Percentiles rank a stretch among this genome's conserved stretches.
Evolutionary conservation across 2,888 invertebrate genomes (phyloP).

Genomic region (Epirrita christyi): DNA sequence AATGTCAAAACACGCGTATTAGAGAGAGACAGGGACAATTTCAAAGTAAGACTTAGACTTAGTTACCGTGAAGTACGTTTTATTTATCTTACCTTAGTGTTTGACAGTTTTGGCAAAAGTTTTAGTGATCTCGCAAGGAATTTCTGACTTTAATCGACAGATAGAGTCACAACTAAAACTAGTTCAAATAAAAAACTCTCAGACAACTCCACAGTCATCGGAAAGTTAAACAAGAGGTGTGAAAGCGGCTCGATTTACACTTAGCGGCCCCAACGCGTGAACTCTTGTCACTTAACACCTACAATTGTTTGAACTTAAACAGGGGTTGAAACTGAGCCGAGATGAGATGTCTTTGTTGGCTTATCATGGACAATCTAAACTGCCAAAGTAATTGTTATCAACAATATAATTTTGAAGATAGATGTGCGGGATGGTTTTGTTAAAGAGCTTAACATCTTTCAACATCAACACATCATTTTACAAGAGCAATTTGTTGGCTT

Average conservation of each 20-base stretch:
- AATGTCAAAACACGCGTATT: no score
- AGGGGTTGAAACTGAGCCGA: not conserved
- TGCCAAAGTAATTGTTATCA: no score
- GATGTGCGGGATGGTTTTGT: not conserved
- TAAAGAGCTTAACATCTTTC: no score
- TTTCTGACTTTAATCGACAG: not conserved
- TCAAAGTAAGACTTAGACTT: no score
- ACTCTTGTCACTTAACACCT: constrained; percentile 22
- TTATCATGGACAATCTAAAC: not conserved
- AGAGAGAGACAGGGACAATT: no score
- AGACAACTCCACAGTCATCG: constrained; percentile 11
- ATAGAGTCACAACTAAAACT: not conserved
- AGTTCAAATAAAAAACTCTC: constrained; percentile 27
- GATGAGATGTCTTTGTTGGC: constrained; percentile 5
- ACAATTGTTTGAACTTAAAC: constrained; percentile 1
- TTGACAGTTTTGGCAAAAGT: no score
- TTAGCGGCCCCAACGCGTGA: constrained; percentile 7
- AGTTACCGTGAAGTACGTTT: no score
- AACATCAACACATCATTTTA: no score
- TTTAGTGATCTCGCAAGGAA: no score
- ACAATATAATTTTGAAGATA: no score
- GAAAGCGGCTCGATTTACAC: constrained; percentile 11
- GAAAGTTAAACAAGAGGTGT: constrained; percentile 21
- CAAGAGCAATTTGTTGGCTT: no score
- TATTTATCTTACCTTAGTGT: no score